Evolutionary conservation across 1,140 invertebrate genomes (phyloP), one percentile per base, ranked within the genome.

Genomic region (Bombyx mandarina): DNA sequence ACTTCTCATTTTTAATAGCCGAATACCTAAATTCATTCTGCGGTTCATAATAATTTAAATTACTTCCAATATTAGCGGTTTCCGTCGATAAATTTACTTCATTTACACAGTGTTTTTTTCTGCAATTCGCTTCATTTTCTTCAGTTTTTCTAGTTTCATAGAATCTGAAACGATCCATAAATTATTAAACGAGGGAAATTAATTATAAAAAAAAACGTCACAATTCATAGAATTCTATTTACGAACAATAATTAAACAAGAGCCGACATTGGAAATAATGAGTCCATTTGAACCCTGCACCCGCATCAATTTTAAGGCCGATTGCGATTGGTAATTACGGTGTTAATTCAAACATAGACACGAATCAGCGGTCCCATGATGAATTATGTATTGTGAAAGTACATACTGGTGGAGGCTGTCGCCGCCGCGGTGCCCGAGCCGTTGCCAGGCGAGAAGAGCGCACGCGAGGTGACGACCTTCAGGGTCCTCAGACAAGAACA

Each of bases 361-460:
- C 49, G 22, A 18, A 51, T 18, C 9, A 18, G 26, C 26, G 51
- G 48, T 49, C 9, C 8, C 48, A 49, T 46, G 45, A 9, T 12
- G 8, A 51, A 51, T 18, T 12, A 51, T 51, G 26, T 54, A 22
- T 45, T 10, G 8, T 52, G 45, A 50, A 44, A 54, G 45, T 6
- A 54, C 59, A 45, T 75, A 86, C 82, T 73, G 52, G 56, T 69
- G 75, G 22, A 86, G 68, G 54, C 79, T 79, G 43, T 79, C 76
- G 2, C 67, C 65, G 46, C 69, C 53, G 2, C 46, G 56, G 52
- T 86, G 81, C 0, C 82, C 82, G 3, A 86, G 66, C 48, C 75
- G 69, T 54, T 82, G 78, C 82, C 82, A 86, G 2, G 81, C 82
- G 6, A 86, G 67, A 6, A 82, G 18, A 3, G 83, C 81, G 44